Evolutionary conservation across 2,888 invertebrate species (phyloP), one percentile per base, ranked within the genome.

Genomic region (Hyposoter dolosus): DNA sequence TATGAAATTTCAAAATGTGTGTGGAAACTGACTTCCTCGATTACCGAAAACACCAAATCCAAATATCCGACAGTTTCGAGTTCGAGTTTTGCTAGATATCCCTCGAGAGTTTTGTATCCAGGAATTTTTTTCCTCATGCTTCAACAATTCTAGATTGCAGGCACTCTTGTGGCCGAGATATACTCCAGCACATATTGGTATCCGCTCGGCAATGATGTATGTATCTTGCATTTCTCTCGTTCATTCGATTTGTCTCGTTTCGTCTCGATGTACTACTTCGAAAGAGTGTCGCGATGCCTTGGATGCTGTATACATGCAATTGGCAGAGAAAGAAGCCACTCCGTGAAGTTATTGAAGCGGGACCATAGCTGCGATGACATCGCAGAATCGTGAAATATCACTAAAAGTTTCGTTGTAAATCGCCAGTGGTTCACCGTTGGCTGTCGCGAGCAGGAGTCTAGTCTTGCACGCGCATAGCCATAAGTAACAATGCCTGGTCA

Each of bases 401-500:
- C 81, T 43, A 77, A 88, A 84, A 85, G 85, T 87, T 83, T 82
- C 72, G 84, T 84, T 87, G 82, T 87, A 87, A 87, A 89, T 85
- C 86, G 86, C 78, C 75, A 76, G 45, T 79, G 75, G 84, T 84
- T 82, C 75, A 75, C 83, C 35, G 63, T 75, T 74, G 66, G 53
- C 87, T 86, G 85, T 87, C 83, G 63, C 71, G 78, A 82, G 80
- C 77, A 63, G 82, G 82, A 68, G 69, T 83, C 76, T 71, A 23
- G 15, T 74, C 76, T 75, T 68, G 23, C 32, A 23, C 65, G 65
- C 76, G 78, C 35, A 56, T 65, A 63, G 63, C 82, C 63, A 83
- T 84, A 83, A 83, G 86, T 87, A 88, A 88, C 87, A 86, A 88
- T 88, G 85, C 86, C 83, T 56, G 88, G 87, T 88, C 88, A 87